phyloP scores from a whole-genome alignment of 37 sponge, comb jelly and placozoan genomes.

The Hexactinellida sp. region DNA sequence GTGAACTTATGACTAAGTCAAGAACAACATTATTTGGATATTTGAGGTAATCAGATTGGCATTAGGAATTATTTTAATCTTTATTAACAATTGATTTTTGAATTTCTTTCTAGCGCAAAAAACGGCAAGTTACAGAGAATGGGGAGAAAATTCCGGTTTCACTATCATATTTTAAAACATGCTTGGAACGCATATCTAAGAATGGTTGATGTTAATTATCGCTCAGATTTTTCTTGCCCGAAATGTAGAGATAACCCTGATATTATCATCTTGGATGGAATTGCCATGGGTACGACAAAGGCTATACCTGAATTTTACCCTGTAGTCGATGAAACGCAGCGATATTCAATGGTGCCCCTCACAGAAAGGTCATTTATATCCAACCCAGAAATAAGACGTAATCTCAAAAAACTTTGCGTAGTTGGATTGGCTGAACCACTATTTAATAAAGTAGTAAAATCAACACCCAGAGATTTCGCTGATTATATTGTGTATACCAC shows the following conservation, averaged over 20 bases:
- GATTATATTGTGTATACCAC: background rate
- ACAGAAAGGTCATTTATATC: background rate
- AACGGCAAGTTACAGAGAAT: background rate
- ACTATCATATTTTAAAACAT: background rate
- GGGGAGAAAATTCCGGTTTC: background rate
- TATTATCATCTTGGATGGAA: background rate
- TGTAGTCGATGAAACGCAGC: background rate
- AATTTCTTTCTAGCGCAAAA: background rate
- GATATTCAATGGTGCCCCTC: background rate
- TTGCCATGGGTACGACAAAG: background rate
- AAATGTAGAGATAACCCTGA: background rate
- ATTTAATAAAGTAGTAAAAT: background rate
- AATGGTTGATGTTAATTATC: background rate
- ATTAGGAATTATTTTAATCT: background rate
- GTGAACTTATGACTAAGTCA: background rate
- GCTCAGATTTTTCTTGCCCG: background rate
- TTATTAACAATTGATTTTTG: background rate
- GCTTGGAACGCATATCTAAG: background rate
- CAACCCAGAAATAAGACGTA: background rate
- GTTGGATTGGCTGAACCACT: background rate
- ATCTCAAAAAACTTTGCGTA: background rate
- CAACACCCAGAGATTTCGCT: background rate
- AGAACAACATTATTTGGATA: background rate
- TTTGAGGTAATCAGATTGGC: background rate
- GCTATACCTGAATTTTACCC: background rate